Evolutionary conservation across 23 tunicate genomes (phyloP).

Genomic region (Halocynthia roretzi): DNA sequence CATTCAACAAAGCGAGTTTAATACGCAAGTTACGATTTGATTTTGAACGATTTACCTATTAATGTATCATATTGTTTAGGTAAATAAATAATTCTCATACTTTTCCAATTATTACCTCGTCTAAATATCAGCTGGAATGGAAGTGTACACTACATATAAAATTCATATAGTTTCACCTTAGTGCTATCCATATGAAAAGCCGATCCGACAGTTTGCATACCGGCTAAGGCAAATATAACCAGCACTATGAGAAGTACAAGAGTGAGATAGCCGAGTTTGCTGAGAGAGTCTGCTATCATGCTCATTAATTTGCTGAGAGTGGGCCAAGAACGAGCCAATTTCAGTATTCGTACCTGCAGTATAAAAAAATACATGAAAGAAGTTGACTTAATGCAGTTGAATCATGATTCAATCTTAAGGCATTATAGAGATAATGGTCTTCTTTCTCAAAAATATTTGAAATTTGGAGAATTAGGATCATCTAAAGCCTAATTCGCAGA

Average conservation of each 20-base stretch:
- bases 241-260: slow-evolving; percentile 74
- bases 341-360: slow-evolving; percentile 73
- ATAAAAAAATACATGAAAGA: not conserved
- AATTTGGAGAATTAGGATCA: not conserved
- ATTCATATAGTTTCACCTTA: slow-evolving; percentile 24
- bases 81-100: too few species aligned
- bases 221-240: slow-evolving; percentile 80
- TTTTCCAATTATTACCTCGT: not conserved
- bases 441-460: not conserved
- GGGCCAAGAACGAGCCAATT: slow-evolving; percentile 79
- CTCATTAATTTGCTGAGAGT: slow-evolving; percentile 77
- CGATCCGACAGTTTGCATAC: slow-evolving; percentile 81
- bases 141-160: not conserved
- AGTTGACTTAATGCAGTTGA: too few species aligned
- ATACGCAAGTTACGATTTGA: too few species aligned
- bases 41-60: too few species aligned
- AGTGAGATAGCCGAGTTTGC: slow-evolving; percentile 81
- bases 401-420: not conserved
- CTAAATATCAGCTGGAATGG: not conserved
- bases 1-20: too few species aligned
- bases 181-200: slow-evolving; percentile 36
- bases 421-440: not conserved
- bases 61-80: too few species aligned
- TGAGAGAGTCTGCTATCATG: slow-evolving; percentile 76
- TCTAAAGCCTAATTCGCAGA: not conserved